Conservation (phyloP, 2,888 invertebrate species). For the Epinotia nisella region DNA sequence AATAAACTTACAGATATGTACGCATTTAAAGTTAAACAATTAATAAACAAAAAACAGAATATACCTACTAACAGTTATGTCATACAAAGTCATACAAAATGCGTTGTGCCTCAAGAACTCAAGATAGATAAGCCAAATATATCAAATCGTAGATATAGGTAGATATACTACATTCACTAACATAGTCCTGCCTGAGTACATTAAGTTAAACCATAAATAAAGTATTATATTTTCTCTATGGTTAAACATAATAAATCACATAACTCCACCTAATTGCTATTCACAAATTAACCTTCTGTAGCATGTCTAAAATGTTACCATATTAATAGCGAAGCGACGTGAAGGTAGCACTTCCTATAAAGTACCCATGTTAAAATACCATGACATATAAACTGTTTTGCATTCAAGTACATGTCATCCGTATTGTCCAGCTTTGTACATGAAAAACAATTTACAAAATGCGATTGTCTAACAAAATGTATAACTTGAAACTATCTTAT, state of each 20-base stretch:
- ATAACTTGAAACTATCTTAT: slow-evolving; percentile 49
- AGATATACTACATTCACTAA: too few relatives aligned
- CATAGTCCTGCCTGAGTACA: background rate
- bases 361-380: slow-evolving; percentile 70
- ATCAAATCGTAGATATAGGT: too few relatives aligned
- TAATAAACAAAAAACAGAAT: too few relatives aligned
- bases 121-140: too few relatives aligned
- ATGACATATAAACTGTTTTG: slow-evolving; percentile 78
- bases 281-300: slow-evolving; percentile 15
- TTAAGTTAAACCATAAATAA: too few relatives aligned
- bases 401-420: slow-evolving; percentile 78
- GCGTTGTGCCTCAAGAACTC: too few relatives aligned
- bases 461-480: slow-evolving; percentile 26
- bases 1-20: too few relatives aligned
- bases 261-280: slow-evolving; percentile 19
- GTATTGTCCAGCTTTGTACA: slow-evolving; percentile 77
- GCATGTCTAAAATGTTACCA: slow-evolving; percentile 44
- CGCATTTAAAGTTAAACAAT: too few relatives aligned
- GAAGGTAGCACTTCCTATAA: slow-evolving; percentile 72
- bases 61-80: too few relatives aligned
- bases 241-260: background rate
- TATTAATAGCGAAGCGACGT: slow-evolving; percentile 51
- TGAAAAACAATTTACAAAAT: slow-evolving; percentile 20
- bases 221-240: too few relatives aligned
- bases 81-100: too few relatives aligned